Percentiles rank a stretch among this genome's conserved stretches.
Evolutionary conservation across 1,140 invertebrate genomes (phyloP).

Genomic region (Oreohelix idahoensis): DNA sequence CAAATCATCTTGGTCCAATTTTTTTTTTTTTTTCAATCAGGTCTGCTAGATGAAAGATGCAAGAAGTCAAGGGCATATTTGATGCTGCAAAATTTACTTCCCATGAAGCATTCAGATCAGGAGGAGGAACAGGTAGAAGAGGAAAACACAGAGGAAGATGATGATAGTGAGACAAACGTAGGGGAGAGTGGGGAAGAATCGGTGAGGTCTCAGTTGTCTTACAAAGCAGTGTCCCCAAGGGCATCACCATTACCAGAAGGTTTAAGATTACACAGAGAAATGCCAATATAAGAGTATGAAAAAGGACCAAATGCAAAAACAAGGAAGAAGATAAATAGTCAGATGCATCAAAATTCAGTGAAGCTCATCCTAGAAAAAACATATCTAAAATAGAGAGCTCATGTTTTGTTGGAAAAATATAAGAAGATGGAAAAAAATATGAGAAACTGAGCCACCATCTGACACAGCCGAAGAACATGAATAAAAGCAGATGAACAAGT

Average conservation of each 20-base stretch:
- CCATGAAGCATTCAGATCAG: slow-evolving; percentile 45
- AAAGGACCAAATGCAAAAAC: background rate
- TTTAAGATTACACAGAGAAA: slow-evolving; percentile 56
- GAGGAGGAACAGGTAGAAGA: slow-evolving; percentile 49
- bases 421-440: too few relatives aligned
- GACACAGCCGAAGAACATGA: too few relatives aligned
- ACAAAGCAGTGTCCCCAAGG: slow-evolving; percentile 66
- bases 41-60: slow-evolving; percentile 62
- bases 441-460: too few relatives aligned
- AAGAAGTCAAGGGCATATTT: slow-evolving; percentile 66
- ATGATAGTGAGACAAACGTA: slow-evolving; percentile 44
- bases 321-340: slow-evolving; percentile 10
- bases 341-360: background rate
- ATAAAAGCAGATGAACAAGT: too few relatives aligned
- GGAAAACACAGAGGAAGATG: slow-evolving; percentile 52
- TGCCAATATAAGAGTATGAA: slow-evolving; percentile 46
- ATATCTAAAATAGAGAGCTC: background rate
- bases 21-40: slow-evolving; percentile 42
- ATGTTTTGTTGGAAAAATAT: too few relatives aligned
- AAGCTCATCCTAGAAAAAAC: background rate
- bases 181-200: slow-evolving; percentile 35
- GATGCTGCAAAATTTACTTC: slow-evolving; percentile 55
- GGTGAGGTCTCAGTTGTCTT: slow-evolving; percentile 57
- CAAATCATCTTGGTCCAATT: too few relatives aligned
- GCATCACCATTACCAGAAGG: slow-evolving; percentile 64